Conservation (phyloP, 2,888 invertebrate species). For the Doris montereyensis region DNA sequence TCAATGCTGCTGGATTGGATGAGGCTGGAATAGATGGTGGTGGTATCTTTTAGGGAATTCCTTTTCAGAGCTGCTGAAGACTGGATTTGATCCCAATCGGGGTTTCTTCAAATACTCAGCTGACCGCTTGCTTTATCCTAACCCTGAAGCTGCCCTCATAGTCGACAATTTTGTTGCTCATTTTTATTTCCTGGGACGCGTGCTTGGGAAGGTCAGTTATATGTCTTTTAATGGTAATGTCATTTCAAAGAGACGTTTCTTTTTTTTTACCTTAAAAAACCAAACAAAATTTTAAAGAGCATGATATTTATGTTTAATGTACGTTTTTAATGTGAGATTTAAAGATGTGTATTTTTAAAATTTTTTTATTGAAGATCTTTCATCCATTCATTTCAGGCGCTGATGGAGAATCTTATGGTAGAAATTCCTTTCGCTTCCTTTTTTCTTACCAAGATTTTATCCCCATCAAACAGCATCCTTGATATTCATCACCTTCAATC, state of each 20-base stretch:
- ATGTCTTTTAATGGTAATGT: neutral
- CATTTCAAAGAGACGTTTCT: neutral
- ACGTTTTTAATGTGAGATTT: neutral
- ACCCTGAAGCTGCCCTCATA: conserved; percentile 88
- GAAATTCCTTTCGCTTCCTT: conserved; percentile 97
- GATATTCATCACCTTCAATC: conserved; percentile 95
- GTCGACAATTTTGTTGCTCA: conserved; percentile 90
- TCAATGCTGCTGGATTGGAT: conserved; percentile 91
- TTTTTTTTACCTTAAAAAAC: neutral
- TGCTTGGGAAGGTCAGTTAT: conserved; percentile 89
- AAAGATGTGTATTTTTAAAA: too few species aligned
- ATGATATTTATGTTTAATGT: neutral
- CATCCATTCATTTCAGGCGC: conserved; percentile 77
- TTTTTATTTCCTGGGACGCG: conserved; percentile 94
- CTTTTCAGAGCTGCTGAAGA: conserved; percentile 93
- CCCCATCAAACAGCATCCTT: conserved; percentile 79
- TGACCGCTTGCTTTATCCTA: conserved; percentile 95
- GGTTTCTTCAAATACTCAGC: conserved; percentile 92
- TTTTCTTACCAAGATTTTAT: conserved; percentile 89
- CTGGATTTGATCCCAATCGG: conserved; percentile 94
- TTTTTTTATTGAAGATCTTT: too few species aligned
- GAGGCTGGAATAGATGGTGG: conserved; percentile 99
- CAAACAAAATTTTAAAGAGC: too few species aligned
- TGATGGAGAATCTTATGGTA: conserved; percentile 94
- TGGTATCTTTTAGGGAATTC: conserved; percentile 95